A percentile compares a stretch with the other conserved stretches of the same genome.
Conservation (phyloP, 2,888 invertebrate genomes). For the Mesorhabditis sp. region DNA sequence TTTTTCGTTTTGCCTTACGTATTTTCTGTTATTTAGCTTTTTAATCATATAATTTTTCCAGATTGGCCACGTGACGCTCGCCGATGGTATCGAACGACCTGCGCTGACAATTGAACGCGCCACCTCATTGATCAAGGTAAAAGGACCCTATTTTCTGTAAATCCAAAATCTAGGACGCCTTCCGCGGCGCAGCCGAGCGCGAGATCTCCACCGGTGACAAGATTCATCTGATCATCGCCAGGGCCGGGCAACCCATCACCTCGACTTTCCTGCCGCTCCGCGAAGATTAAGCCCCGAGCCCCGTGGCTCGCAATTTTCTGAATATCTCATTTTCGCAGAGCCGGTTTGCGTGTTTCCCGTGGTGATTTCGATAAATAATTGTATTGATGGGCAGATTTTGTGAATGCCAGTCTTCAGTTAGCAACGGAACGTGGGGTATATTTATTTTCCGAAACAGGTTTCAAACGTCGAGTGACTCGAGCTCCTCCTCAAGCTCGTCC, state of each 20-base stretch:
- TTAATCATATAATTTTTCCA: slow-evolving; percentile 56
- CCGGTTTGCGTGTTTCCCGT: no score
- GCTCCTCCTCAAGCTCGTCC: no score
- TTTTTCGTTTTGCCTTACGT: not conserved
- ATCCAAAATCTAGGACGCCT: slow-evolving; percentile 72
- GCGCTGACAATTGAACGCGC: slow-evolving; percentile 78
- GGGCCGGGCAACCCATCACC: slow-evolving; percentile 47
- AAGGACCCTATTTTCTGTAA: not conserved
- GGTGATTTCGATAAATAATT: no score
- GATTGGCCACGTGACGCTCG: slow-evolving; percentile 84
- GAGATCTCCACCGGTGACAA: slow-evolving; percentile 82
- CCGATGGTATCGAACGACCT: slow-evolving; percentile 63
- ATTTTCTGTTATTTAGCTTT: not conserved
- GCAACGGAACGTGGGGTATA: no score
- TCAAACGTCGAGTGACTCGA: no score
- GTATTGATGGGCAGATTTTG: no score
- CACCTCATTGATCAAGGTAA: slow-evolving; percentile 70
- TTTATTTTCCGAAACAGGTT: no score
- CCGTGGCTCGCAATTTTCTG: no score
- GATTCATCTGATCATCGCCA: slow-evolving; percentile 47
- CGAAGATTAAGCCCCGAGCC: slow-evolving; percentile 38
- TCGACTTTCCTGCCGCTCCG: slow-evolving; percentile 41
- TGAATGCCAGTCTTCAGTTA: no score
- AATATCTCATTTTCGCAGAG: no score
- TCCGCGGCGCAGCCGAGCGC: slow-evolving; percentile 93